Evolutionary conservation across 2,113 vertebrate species (phyloP).

Genomic region (Oxygymnocypris stewartii): DNA sequence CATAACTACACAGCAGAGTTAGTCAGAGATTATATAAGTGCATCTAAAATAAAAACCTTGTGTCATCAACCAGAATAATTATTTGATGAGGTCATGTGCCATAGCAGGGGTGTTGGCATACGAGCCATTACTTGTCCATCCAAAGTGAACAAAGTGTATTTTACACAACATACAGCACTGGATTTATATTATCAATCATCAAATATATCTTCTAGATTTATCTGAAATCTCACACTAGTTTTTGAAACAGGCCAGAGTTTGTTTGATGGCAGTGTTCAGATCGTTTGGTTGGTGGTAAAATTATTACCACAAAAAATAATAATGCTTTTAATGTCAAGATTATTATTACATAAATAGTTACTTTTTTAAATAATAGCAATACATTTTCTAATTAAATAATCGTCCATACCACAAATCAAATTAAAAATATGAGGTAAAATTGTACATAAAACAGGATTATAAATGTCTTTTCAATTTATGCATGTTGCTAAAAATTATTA

Average conservation of each 20-base stretch:
- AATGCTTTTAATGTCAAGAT: too few relatives aligned
- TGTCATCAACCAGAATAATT: slow-evolving; percentile 27
- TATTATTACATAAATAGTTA: too few relatives aligned
- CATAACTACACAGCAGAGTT: neutral
- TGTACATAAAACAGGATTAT: neutral
- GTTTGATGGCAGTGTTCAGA: neutral
- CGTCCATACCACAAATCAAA: neutral
- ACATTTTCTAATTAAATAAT: neutral
- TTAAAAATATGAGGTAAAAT: neutral
- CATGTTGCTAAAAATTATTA: too few relatives aligned
- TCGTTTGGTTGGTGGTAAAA: too few relatives aligned
- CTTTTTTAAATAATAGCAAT: neutral
- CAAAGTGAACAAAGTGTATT: neutral
- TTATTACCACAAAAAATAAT: too few relatives aligned
- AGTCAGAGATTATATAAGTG: neutral
- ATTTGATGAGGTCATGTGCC: slow-evolving; percentile 45
- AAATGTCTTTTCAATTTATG: neutral
- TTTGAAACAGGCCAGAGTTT: neutral
- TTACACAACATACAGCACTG: too few relatives aligned
- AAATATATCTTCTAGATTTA: too few relatives aligned
- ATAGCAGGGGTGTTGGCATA: slow-evolving; percentile 11
- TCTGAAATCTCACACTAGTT: slow-evolving; percentile 1
- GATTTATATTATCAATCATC: too few relatives aligned
- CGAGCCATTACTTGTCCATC: slow-evolving; percentile 41
- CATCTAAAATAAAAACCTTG: neutral